A percentile compares a stretch with the other conserved stretches of the same genome.
These are phyloP conservation scores for Cynopterus sphinx DNA, from an alignment of 2,797 vertebrate species.

Conservation along the genomic window DNA sequence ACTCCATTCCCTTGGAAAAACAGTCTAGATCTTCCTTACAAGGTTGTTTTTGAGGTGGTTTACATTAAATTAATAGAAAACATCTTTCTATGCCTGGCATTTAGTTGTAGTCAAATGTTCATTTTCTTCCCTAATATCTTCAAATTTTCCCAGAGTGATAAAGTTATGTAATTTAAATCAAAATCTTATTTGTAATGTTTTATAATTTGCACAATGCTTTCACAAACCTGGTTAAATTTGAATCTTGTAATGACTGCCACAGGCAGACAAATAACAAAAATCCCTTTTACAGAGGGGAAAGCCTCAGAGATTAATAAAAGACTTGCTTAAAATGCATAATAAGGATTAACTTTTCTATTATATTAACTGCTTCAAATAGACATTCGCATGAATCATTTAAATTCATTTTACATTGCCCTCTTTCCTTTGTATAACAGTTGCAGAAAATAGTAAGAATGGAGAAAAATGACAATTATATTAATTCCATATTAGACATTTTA, in stretches of 20 bases:
- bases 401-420: background rate
- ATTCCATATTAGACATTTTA: background rate
- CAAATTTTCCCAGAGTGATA: background rate
- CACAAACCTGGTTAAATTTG: background rate
- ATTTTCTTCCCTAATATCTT: background rate
- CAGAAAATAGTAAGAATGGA: background rate
- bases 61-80: background rate
- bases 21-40: background rate
- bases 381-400: background rate
- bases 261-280: background rate
- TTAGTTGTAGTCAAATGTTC: background rate
- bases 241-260: background rate
- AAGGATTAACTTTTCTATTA: background rate
- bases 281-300: background rate
- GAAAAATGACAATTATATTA: background rate
- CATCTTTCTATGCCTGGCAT: background rate
- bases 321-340: background rate
- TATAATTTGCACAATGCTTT: background rate
- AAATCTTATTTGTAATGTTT: background rate
- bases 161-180: background rate
- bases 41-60: background rate
- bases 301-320: background rate
- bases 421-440: background rate
- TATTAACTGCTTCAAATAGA: background rate
- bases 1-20: background rate